Percentiles rank a stretch among this genome's conserved stretches.
These are phyloP conservation scores for Hypotaenidia okinawae DNA, from an alignment of 2,797 vertebrate species.

Conservation along the genomic window DNA sequence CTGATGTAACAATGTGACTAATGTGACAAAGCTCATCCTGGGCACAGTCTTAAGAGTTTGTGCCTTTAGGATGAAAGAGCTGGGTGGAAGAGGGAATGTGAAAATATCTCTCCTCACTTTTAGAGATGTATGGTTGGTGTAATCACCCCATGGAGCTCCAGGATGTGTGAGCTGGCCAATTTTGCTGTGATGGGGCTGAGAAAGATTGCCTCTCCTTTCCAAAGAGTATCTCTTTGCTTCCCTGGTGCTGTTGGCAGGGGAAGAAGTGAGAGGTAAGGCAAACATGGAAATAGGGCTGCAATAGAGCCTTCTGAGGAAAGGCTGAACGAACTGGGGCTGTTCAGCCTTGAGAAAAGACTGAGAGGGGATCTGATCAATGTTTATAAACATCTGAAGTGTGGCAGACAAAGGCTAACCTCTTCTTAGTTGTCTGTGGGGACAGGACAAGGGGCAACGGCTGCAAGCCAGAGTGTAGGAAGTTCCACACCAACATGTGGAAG, in stretches of 20 bases:
- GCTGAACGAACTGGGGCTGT: no score
- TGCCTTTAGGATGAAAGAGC: neutral
- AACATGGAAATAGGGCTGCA: neutral
- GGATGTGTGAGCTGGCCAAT: neutral
- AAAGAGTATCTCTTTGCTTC: neutral
- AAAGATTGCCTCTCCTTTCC: neutral
- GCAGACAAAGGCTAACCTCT: no score
- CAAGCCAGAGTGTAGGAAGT: no score
- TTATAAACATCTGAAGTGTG: no score
- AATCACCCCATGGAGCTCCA: neutral
- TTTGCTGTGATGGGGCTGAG: neutral
- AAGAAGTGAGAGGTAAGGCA: neutral
- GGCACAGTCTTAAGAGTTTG: neutral
- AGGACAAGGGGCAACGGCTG: no score
- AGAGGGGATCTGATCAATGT: no score
- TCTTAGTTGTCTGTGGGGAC: no score
- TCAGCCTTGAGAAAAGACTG: no score
- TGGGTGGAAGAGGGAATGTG: neutral
- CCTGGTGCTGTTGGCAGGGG: neutral
- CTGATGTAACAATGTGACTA: neutral
- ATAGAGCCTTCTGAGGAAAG: no score
- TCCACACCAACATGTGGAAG: no score
- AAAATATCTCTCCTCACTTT: neutral
- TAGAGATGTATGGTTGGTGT: neutral
- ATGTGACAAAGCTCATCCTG: neutral